Evolutionary conservation across 2,888 invertebrate genomes (phyloP).

Genomic region (Papilio gigon): DNA sequence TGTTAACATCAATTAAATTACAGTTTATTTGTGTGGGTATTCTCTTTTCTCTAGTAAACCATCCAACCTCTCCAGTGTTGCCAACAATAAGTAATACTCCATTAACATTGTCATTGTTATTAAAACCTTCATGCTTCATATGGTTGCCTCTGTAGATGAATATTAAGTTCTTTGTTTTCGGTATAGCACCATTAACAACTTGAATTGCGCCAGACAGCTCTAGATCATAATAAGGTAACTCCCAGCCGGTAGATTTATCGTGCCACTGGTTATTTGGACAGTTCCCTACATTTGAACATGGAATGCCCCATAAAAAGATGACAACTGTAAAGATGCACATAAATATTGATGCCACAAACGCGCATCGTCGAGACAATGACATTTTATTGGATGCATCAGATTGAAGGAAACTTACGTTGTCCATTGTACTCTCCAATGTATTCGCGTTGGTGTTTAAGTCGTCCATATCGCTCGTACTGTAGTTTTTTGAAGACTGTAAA

Average conservation of each 20-base stretch:
- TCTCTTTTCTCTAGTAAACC: constrained; percentile 87
- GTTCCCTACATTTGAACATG: constrained; percentile 87
- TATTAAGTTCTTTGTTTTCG: constrained; percentile 86
- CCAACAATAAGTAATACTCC: constrained; percentile 88
- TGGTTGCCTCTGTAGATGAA: constrained; percentile 88
- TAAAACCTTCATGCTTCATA: constrained; percentile 78
- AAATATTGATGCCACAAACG: constrained; percentile 87
- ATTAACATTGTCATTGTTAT: constrained; percentile 78
- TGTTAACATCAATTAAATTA: constrained; percentile 86
- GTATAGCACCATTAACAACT: constrained; percentile 85
- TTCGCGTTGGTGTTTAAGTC: constrained; percentile 76
- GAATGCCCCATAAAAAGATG: constrained; percentile 88
- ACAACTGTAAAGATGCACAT: constrained; percentile 87
- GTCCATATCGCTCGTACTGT: constrained; percentile 76
- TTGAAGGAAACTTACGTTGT: constrained; percentile 77
- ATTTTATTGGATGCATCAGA: constrained; percentile 81
- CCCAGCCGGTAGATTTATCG: constrained; percentile 85
- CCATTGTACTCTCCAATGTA: constrained; percentile 77
- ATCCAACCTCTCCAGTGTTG: constrained; percentile 86
- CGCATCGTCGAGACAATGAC: constrained; percentile 86
- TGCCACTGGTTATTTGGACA: constrained; percentile 83
- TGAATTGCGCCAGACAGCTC: constrained; percentile 87
- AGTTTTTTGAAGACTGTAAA: constrained; percentile 72
- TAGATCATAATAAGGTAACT: constrained; percentile 85
- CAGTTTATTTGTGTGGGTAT: constrained; percentile 89